Base-by-base conservation (phyloP, 2,888 invertebrate species). In the Ceraclea dissimilis region DNA sequence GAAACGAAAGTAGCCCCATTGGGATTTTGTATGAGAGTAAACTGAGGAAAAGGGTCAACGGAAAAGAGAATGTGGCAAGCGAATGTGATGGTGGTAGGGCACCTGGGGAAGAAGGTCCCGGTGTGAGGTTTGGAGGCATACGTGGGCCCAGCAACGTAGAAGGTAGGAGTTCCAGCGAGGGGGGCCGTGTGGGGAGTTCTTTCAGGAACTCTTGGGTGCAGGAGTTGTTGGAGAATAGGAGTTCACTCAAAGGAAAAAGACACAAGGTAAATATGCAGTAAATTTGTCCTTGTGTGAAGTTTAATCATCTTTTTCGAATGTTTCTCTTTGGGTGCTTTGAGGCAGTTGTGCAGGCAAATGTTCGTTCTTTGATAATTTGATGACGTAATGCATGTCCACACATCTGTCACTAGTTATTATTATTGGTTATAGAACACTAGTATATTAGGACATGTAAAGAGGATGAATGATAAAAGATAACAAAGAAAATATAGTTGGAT, bases 181-280 rank as follows among this genome's bases (percentile, higher is more conserved):
- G 56, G 20, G 59, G 61, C 13, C 51, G 49, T 18, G 33, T 19
- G 6, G 58, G 55, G 1, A 54, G 39, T 8, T 20, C 33, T 1
- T 77, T 76, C 61, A 68, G 75, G 64, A 72, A 69, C 17, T 71
- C 74, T 0, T 73, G 77, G 75, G 66, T 67, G 8, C 69, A 70
- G 63, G 71, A 71, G 16, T 66, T 67, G 22, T 61, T 69, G 59
- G 62, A 63, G 13, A 49, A 58, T 22, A 49, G 58, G 18, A 52
- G 16, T 26, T 19, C 46, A 19, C 16, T 46, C 4, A 39, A 18
- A 59, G 61, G 31, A 59, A 77, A 72, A 69, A 63, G 73, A 71
- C 71, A 71, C 16, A 60, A 73, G 71, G 71, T 78, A 22, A 43
- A 13, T 16, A 8, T 33, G 33, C 8, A 33, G 33, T 10, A 33